Conservation (phyloP, 2,888 invertebrate species). For the Exocentrus adspersus region DNA sequence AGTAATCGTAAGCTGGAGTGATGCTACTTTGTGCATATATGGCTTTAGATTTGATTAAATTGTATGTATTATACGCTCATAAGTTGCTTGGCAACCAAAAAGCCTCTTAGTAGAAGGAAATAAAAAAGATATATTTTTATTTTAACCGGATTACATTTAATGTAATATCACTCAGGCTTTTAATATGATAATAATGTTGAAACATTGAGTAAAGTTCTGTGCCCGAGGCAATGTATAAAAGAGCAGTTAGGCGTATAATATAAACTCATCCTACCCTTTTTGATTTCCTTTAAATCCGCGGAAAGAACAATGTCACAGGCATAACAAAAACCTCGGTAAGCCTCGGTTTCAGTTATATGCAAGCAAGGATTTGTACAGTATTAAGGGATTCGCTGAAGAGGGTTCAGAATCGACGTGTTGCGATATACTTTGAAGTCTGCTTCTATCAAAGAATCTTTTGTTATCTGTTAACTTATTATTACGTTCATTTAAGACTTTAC, state of each 20-base stretch:
- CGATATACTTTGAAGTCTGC: conserved; percentile 62
- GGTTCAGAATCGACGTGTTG: conserved; percentile 58
- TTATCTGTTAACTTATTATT: conserved; percentile 64
- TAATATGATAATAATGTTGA: not conserved
- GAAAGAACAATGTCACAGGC: conserved; percentile 59
- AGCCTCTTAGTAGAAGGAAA: not conserved
- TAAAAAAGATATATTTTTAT: not conserved
- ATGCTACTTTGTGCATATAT: too few relatives aligned
- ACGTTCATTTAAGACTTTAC: conserved; percentile 62
- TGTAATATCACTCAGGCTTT: not conserved
- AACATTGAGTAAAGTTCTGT: not conserved
- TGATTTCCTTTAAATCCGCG: conserved; percentile 54
- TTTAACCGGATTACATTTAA: not conserved
- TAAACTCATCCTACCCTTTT: conserved; percentile 45
- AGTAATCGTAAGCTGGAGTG: too few relatives aligned
- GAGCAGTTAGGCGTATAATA: conserved; percentile 44
- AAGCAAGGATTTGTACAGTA: conserved; percentile 61
- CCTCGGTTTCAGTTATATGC: conserved; percentile 60
- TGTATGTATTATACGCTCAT: too few relatives aligned
- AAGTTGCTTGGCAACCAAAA: too few relatives aligned
- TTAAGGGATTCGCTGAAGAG: conserved; percentile 62
- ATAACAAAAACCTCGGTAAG: conserved; percentile 59
- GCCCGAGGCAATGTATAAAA: conserved; percentile 6
- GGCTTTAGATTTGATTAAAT: too few relatives aligned
- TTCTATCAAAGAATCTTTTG: conserved; percentile 63